Base-by-base conservation (phyloP, 2,113 vertebrate genomes). In the Pelvicachromis taeniatus region DNA sequence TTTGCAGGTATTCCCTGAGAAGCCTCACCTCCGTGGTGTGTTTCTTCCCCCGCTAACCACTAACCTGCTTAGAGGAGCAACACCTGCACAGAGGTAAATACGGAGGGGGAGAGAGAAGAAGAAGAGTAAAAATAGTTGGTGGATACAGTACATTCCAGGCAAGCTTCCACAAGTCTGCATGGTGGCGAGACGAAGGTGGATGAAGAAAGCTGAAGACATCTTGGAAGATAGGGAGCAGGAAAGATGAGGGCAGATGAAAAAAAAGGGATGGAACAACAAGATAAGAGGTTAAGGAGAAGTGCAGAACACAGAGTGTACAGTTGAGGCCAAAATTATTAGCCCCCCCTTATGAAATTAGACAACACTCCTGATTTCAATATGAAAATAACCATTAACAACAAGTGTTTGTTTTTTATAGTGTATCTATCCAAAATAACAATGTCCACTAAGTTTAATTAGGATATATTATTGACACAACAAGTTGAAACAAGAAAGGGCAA, bases 131-230 rank as follows among this genome's bases (percentile, higher is more conserved):
- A 55, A 75, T 17, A 42, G 63, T 56, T 6, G 14, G 54, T 42
- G 50, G 77, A 89, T 86, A 40, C 83, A 61, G 78, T 26, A 38
- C 84, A 91, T 94, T 94, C 89, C 91, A 88, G 89, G 86, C 94
- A 92, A 85, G 93, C 83, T 88, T 81, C 86, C 77, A 92, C 93
- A 93, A 81, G 91, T 86, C 84, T 80, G 56, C 42, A 33, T 50
- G n/a, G 17, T 59, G 52, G 61, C 84, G 82, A 86, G 38, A 33
- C 75, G 35, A 59, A 31, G 84, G 83, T 9, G 80, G 81, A 84
- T 9, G 29, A 33, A 78, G 78, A 61, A 80, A 65, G 11, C 17
- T 35, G 33, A 75, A 83, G 82, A 84, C 75, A 10, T 52, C 54
- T 79, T 55, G 86, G 82, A 88, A 54, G 9, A 75, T 10, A 26